phyloP scores from a whole-genome alignment of 2,888 invertebrate species.

The Arctia plantaginis region DNA sequence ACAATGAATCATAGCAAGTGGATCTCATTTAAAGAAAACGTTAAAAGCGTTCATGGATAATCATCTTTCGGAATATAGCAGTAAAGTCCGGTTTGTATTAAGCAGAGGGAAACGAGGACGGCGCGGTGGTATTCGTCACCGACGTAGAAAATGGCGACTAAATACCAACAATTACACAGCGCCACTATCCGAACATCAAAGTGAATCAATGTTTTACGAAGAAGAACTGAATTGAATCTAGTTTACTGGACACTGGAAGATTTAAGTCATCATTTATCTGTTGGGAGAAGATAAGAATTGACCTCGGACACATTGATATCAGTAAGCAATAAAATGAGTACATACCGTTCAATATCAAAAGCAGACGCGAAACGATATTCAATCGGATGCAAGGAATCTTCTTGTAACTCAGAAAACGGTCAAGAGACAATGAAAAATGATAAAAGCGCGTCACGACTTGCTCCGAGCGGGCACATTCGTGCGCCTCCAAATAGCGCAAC shows the following conservation, averaged over 20 bases:
- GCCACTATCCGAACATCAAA: slow-evolving; percentile 66
- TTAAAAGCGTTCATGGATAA: slow-evolving; percentile 62
- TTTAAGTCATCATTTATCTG: slow-evolving; percentile 64
- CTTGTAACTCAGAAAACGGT: slow-evolving; percentile 67
- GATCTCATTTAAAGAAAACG: slow-evolving; percentile 71
- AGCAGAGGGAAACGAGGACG: slow-evolving; percentile 77
- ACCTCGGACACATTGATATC: slow-evolving; percentile 53
- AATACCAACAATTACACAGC: slow-evolving; percentile 84
- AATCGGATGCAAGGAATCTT: slow-evolving; percentile 53
- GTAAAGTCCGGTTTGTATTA: slow-evolving; percentile 80
- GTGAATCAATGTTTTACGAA: slow-evolving; percentile 65
- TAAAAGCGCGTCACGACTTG: slow-evolving; percentile 80
- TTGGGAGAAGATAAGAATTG: slow-evolving; percentile 67
- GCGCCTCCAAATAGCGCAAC: slow-evolving; percentile 86
- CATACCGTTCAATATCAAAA: slow-evolving; percentile 68
- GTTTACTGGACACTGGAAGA: slow-evolving; percentile 54
- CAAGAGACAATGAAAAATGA: slow-evolving; percentile 71
- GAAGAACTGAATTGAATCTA: slow-evolving; percentile 57
- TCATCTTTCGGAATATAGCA: slow-evolving; percentile 73
- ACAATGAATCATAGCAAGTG: slow-evolving; percentile 81
- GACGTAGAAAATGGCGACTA: slow-evolving; percentile 86
- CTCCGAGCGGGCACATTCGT: slow-evolving; percentile 81
- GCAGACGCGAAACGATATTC: slow-evolving; percentile 57
- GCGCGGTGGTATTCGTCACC: slow-evolving; percentile 83
- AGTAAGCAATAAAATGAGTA: slow-evolving; percentile 56